These are phyloP conservation scores for Hermodice carunculata DNA, from an alignment of 2,888 invertebrate species.

Conservation along the genomic window DNA sequence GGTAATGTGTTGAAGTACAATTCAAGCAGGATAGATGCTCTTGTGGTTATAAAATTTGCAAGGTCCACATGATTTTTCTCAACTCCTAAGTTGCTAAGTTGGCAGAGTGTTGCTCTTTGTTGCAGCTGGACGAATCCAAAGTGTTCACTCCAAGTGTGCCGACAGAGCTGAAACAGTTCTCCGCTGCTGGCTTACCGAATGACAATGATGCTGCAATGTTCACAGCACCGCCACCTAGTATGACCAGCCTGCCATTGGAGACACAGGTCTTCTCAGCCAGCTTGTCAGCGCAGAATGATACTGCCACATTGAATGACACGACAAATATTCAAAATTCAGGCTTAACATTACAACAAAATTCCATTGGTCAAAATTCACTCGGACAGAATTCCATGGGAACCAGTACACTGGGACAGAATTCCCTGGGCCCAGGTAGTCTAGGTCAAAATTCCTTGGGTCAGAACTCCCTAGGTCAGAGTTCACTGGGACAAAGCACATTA, in stretches of 20 bases:
- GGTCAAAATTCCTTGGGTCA: conserved; percentile 15
- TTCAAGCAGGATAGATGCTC: too few species aligned
- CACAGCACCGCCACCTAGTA: not conserved
- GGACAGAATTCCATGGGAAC: conserved; percentile 15
- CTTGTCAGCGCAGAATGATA: conserved; percentile 17
- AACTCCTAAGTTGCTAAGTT: too few species aligned
- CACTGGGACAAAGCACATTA: conserved; percentile 15
- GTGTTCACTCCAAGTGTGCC: conserved; percentile 28
- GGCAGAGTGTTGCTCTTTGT: too few species aligned
- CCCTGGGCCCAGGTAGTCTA: too few species aligned
- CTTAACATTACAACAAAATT: conserved; percentile 13
- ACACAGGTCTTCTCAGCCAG: conserved; percentile 17
- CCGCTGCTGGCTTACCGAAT: not conserved
- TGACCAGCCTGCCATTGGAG: conserved; percentile 4
- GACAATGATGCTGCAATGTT: conserved; percentile 29
- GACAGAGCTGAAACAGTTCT: conserved; percentile 4
- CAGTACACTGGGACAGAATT: too few species aligned
- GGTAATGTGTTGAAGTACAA: too few species aligned
- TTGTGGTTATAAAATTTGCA: too few species aligned
- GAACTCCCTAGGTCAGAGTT: conserved; percentile 12
- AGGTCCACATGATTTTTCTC: too few species aligned
- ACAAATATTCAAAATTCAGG: too few species aligned
- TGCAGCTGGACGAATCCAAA: conserved; percentile 34
- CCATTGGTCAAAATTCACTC: conserved; percentile 16
- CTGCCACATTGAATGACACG: conserved; percentile 7